Percentiles rank a stretch among this genome's conserved stretches.
Evolutionary conservation across 1,140 invertebrate species (phyloP).

Genomic region (Danaus plexippus): DNA sequence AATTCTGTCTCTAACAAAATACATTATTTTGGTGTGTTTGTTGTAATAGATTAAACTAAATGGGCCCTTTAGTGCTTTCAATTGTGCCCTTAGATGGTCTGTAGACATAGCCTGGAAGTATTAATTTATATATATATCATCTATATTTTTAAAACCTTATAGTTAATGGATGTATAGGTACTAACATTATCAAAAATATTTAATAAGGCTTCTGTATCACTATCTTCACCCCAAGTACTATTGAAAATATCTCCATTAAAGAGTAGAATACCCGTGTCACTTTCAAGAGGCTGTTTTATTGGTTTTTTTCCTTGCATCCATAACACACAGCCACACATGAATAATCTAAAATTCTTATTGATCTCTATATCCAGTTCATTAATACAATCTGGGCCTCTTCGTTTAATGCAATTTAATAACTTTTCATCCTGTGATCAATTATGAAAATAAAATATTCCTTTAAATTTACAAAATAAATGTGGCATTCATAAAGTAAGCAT

Average conservation of each 20-base stretch:
- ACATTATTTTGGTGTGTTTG: conserved; percentile 74
- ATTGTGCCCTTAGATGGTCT: conserved; percentile 31
- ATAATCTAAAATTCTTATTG: conserved; percentile 24
- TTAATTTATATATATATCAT: conserved; percentile 5
- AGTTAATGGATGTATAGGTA: conserved; percentile 5
- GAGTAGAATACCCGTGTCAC: conserved; percentile 49
- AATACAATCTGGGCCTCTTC: conserved; percentile 54
- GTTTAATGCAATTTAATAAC: conserved; percentile 41
- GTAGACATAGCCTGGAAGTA: conserved; percentile 29
- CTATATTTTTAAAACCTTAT: not conserved
- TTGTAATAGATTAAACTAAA: conserved; percentile 88
- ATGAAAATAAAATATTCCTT: conserved; percentile 13
- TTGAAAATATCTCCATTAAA: conserved; percentile 70
- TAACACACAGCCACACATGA: conserved; percentile 50
- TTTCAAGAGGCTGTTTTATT: conserved; percentile 50
- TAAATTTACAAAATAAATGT: conserved; percentile 1
- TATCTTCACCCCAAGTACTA: conserved; percentile 36
- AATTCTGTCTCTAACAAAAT: conserved; percentile 89
- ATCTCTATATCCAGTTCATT: conserved; percentile 19
- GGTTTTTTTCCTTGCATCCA: conserved; percentile 62
- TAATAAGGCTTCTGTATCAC: conserved; percentile 49
- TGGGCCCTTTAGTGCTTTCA: conserved; percentile 80
- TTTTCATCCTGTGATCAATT: conserved; percentile 37
- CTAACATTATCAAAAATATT: conserved; percentile 39
- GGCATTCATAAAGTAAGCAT: not conserved